A percentile compares a stretch with the other conserved stretches of the same genome.
Evolutionary conservation across 2,797 vertebrate species (phyloP).

Genomic region (Lacerta bilineata): DNA sequence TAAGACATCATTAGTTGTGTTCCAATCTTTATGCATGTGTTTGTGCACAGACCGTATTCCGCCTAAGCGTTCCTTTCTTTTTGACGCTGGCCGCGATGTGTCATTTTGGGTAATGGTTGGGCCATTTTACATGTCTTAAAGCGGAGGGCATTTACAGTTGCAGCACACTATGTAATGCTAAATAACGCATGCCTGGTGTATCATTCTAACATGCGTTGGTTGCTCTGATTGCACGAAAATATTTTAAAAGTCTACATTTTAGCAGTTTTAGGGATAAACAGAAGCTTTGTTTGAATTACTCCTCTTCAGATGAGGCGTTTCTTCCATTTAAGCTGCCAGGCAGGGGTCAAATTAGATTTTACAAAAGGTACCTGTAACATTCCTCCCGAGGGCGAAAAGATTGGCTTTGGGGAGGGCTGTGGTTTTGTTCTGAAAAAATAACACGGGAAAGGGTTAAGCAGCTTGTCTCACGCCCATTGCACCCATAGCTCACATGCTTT

Average conservation of each 20-base stretch:
- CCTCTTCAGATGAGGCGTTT: conserved; percentile 35
- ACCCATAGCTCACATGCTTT: too few species aligned
- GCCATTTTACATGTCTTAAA: conserved; percentile 62
- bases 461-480: not conserved
- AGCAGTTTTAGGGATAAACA: conserved; percentile 49
- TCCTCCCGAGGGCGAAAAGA: not conserved
- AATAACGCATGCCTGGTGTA: conserved; percentile 64
- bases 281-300: conserved; percentile 54
- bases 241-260: conserved; percentile 54
- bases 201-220: conserved; percentile 57
- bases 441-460: not conserved
- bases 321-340: conserved; percentile 48
- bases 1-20: conserved; percentile 71
- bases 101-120: conserved; percentile 71
- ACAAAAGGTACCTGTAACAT: not conserved
- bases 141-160: conserved; percentile 57
- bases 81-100: conserved; percentile 71
- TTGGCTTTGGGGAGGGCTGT: not conserved
- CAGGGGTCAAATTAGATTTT: not conserved
- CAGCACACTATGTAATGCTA: conserved; percentile 27
- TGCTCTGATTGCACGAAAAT: conserved; percentile 30
- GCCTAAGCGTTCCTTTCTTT: conserved; percentile 67
- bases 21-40: conserved; percentile 27
- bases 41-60: conserved; percentile 65
- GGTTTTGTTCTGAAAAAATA: not conserved